Evolutionary conservation across 2,113 vertebrate species (phyloP).

Genomic region (Python bivittatus): DNA sequence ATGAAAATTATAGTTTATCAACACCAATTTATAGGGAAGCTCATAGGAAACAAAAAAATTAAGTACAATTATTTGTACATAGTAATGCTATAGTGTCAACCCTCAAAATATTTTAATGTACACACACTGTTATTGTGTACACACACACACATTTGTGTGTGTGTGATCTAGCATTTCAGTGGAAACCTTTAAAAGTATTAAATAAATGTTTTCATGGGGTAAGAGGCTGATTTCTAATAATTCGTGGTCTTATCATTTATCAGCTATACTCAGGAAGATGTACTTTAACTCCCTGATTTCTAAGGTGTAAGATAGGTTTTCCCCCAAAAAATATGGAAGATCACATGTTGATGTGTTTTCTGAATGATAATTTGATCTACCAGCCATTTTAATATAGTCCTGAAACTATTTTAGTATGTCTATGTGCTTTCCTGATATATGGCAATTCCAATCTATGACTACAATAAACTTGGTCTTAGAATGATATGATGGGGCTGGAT

Average conservation of each 20-base stretch:
- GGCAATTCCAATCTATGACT: not conserved
- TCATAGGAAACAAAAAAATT: not conserved
- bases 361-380: not conserved
- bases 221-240: not conserved
- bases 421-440: not conserved
- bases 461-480: not conserved
- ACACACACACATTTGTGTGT: slow-evolving; percentile 5
- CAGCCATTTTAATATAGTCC: not conserved
- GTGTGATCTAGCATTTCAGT: not conserved
- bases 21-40: not conserved
- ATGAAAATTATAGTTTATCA: not conserved
- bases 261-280: not conserved
- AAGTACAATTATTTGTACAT: not conserved
- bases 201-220: not conserved
- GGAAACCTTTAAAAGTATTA: not conserved
- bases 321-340: not conserved
- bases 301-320: not conserved
- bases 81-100: slow-evolving; percentile 1
- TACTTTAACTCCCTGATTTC: not conserved
- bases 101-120: not conserved
- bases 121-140: slow-evolving; percentile 17
- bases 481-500: not conserved
- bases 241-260: not conserved
- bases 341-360: not conserved
- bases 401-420: not conserved